phyloP scores from a whole-genome alignment of 2,888 invertebrate genomes.

The Cyaniris semiargus region DNA sequence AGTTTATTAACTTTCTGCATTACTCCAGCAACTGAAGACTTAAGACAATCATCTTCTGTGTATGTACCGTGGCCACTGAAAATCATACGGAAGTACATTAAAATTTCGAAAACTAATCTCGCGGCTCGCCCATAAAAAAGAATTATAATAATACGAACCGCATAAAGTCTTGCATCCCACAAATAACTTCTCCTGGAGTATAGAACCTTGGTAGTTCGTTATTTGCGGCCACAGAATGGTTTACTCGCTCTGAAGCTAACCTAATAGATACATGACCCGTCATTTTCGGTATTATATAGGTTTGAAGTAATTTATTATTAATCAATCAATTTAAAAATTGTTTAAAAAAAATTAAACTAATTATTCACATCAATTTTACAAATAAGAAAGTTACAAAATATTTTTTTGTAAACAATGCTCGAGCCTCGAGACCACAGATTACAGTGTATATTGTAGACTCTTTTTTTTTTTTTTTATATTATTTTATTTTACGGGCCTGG shows the following conservation, averaged over 20 bases:
- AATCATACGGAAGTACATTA: conserved; percentile 27
- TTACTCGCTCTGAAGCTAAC: conserved; percentile 83
- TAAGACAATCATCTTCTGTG: conserved; percentile 88
- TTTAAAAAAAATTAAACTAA: not conserved
- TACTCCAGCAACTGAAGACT: conserved; percentile 96
- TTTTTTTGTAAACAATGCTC: not conserved
- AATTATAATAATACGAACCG: conserved; percentile 73
- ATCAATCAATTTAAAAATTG: not conserved
- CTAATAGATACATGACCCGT: conserved; percentile 81
- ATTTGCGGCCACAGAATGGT: conserved; percentile 77
- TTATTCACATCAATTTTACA: not conserved
- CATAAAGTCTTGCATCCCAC: conserved; percentile 90
- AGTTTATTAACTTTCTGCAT: conserved; percentile 97
- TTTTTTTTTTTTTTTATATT: too few species aligned
- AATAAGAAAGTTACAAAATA: not conserved
- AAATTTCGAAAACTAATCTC: not conserved
- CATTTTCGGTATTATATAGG: conserved; percentile 54
- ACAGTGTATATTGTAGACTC: too few species aligned
- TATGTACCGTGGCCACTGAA: conserved; percentile 98
- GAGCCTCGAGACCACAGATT: too few species aligned
- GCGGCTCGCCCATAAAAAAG: not conserved
- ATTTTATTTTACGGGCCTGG: too few species aligned
- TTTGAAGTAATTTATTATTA: not conserved
- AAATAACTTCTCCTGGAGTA: conserved; percentile 94
- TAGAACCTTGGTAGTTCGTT: conserved; percentile 84